phyloP scores from a whole-genome alignment of 1,140 invertebrate genomes.

The Helicorthomorpha holstii region DNA sequence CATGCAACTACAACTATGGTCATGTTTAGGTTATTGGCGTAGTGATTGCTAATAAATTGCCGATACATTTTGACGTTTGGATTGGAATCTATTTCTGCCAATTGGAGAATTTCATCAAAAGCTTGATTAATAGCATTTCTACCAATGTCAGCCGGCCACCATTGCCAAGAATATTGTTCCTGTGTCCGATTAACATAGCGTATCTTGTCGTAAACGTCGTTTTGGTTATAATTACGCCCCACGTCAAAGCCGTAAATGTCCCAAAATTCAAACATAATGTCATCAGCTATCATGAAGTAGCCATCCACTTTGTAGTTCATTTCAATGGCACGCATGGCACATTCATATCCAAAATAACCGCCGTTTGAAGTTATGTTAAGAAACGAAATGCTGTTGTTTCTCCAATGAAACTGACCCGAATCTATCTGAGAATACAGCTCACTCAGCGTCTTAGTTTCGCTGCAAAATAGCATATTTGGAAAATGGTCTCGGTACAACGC shows the following conservation, averaged over 20 bases:
- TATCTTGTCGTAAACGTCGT: not conserved
- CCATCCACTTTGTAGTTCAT: slow-evolving; percentile 24
- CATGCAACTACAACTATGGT: not conserved
- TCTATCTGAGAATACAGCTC: slow-evolving; percentile 3
- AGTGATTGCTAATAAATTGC: too few relatives aligned
- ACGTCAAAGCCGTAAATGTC: slow-evolving; percentile 14
- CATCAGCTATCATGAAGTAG: slow-evolving; percentile 19
- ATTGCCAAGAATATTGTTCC: not conserved
- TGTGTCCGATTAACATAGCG: not conserved
- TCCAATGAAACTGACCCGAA: too few relatives aligned
- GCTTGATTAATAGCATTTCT: not conserved
- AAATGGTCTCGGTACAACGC: slow-evolving; percentile 18
- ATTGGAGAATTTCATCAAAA: not conserved
- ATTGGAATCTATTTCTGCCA: too few relatives aligned
- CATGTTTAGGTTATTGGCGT: not conserved
- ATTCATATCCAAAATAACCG: slow-evolving; percentile 16
- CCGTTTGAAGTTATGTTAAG: not conserved
- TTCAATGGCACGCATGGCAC: slow-evolving; percentile 21
- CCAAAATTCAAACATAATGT: slow-evolving; percentile 18
- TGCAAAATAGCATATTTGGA: slow-evolving; percentile 24
- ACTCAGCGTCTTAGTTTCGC: slow-evolving; percentile 17
- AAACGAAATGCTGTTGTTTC: not conserved
- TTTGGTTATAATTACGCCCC: not conserved
- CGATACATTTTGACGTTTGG: too few relatives aligned
- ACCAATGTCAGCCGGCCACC: not conserved